Conservation (phyloP, 1,140 invertebrate genomes). For the Ostrea denselamellosa region DNA sequence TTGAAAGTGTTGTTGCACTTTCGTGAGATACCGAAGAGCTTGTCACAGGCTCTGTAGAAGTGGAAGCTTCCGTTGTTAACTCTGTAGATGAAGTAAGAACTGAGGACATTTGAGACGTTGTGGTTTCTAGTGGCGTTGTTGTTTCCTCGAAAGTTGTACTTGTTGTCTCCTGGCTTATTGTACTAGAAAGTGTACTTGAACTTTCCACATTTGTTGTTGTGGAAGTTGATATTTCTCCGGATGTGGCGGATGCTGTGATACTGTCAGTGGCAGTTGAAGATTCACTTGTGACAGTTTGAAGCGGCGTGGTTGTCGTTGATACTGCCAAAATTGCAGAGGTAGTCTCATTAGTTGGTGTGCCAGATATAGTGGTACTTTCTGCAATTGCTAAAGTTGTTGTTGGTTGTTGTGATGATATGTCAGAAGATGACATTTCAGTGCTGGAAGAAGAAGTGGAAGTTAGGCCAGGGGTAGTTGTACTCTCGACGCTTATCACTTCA, state of each 20-base stretch:
- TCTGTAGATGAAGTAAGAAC: not conserved
- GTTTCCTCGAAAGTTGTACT: not conserved
- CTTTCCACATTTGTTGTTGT: not conserved
- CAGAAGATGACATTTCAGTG: too few relatives aligned
- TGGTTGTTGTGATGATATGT: too few relatives aligned
- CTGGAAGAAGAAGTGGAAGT: not conserved
- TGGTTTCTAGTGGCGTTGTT: not conserved
- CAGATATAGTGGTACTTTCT: too few relatives aligned
- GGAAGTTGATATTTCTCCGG: not conserved
- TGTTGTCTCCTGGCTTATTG: not conserved
- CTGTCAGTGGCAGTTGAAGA: too few relatives aligned
- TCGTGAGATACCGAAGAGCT: too few relatives aligned
- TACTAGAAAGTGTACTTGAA: not conserved
- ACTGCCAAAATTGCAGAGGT: not conserved
- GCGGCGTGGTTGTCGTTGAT: too few relatives aligned
- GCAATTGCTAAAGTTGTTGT: too few relatives aligned
- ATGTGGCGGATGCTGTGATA: too few relatives aligned
- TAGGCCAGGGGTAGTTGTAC: not conserved
- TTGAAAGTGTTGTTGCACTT: too few relatives aligned
- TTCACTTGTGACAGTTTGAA: too few relatives aligned
- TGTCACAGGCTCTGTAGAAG: not conserved
- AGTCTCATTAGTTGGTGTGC: not conserved
- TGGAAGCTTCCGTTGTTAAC: not conserved
- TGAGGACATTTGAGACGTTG: not conserved
- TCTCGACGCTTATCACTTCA: not conserved